phyloP scores from a whole-genome alignment of 1,140 invertebrate genomes.

The Drosophila obscura region DNA sequence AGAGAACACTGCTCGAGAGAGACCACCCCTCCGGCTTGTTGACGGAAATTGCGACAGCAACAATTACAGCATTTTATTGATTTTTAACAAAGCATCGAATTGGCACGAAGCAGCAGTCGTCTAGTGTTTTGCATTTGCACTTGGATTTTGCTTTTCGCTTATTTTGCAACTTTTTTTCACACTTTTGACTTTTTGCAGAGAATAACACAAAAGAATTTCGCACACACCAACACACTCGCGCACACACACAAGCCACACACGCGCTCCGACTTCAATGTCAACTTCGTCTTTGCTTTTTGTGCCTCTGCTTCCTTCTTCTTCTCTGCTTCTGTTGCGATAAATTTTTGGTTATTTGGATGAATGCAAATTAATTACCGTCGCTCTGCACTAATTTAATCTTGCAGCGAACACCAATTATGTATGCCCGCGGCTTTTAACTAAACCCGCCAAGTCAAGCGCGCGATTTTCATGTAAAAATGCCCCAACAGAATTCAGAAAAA shows the following conservation, averaged over 20 bases:
- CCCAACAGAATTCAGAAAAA: background rate
- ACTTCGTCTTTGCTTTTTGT: conserved; percentile 33
- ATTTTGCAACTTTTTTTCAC: conserved; percentile 56
- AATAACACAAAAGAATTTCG: conserved; percentile 68
- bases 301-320: background rate
- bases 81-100: conserved; percentile 58
- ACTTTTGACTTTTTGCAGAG: conserved; percentile 36
- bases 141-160: conserved; percentile 24
- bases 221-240: conserved; percentile 42
- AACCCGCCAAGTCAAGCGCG: conserved; percentile 35
- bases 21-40: conserved; percentile 45
- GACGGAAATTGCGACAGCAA: conserved; percentile 64
- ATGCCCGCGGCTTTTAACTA: background rate
- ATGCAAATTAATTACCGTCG: conserved; percentile 42
- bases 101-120: conserved; percentile 21
- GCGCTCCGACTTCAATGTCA: conserved; percentile 68
- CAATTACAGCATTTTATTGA: conserved; percentile 69
- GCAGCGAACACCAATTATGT: conserved; percentile 2
- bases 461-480: conserved; percentile 12
- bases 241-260: conserved; percentile 15
- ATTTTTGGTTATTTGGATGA: background rate
- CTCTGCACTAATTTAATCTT: conserved; percentile 3
- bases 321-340: background rate
- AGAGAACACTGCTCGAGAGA: background rate
- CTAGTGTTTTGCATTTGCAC: conserved; percentile 9